Evolutionary conservation across 1,140 invertebrate genomes (phyloP).

Genomic region (Pinna nobilis): DNA sequence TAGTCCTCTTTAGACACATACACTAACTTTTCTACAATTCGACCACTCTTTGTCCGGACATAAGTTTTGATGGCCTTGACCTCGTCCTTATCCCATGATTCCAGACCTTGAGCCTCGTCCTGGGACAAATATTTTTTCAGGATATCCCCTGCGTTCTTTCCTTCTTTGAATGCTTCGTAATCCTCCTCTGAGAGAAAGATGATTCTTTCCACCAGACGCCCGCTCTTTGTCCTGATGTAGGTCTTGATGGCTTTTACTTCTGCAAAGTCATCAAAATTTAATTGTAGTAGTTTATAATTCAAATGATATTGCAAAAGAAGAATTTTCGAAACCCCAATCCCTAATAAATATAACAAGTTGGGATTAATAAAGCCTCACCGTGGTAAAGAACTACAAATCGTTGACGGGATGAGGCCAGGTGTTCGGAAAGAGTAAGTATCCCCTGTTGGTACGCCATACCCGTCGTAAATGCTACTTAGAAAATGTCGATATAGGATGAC

Average conservation of each 20-base stretch:
- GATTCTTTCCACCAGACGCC: constrained; percentile 68
- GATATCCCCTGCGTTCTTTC: constrained; percentile 61
- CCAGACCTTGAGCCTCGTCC: constrained; percentile 68
- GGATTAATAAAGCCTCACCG: too few species aligned
- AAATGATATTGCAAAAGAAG: neutral
- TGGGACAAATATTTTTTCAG: constrained; percentile 69
- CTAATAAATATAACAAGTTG: too few species aligned
- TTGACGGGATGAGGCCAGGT: too few species aligned
- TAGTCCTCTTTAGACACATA: constrained; percentile 72
- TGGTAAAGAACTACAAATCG: too few species aligned
- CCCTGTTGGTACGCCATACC: too few species aligned
- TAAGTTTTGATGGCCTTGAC: constrained; percentile 72
- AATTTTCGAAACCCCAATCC: too few species aligned
- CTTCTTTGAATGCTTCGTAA: constrained; percentile 68
- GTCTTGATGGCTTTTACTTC: constrained; percentile 72
- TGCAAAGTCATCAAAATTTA: constrained; percentile 33
- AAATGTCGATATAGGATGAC: too few species aligned
- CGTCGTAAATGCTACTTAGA: too few species aligned
- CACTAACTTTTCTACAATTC: constrained; percentile 69
- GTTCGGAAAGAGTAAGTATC: too few species aligned
- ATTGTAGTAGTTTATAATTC: neutral
- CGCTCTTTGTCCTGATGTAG: constrained; percentile 73
- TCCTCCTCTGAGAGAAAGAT: constrained; percentile 71
- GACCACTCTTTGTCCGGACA: constrained; percentile 71
- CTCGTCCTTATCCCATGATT: constrained; percentile 73